Percentiles rank a stretch among this genome's conserved stretches.
These are phyloP conservation scores for Crematogaster levior DNA, from an alignment of 2,888 invertebrate species.

Conservation along the genomic window DNA sequence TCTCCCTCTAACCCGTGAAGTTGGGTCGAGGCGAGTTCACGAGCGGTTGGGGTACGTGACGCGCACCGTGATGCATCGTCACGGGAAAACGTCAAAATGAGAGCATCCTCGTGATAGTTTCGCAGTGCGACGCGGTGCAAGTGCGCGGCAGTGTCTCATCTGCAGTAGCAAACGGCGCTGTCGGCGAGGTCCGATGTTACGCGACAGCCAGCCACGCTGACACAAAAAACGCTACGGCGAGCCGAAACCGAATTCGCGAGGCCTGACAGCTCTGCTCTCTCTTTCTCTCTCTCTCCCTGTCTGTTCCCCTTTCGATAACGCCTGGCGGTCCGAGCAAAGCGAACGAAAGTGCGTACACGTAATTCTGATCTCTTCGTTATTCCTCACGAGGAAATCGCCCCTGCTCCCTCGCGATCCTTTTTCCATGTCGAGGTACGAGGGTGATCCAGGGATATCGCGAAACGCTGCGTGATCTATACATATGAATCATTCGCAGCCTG, in stretches of 20 bases:
- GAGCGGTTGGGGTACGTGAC: conserved; percentile 35
- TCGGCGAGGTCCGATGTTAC: conserved; percentile 34
- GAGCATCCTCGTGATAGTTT: conserved; percentile 68
- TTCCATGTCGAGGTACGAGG: background rate
- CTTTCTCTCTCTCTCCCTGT: too few species aligned
- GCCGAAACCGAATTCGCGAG: conserved; percentile 34
- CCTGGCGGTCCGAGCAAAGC: conserved; percentile 45
- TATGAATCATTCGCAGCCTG: background rate
- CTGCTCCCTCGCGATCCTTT: too few species aligned
- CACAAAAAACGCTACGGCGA: conserved; percentile 41
- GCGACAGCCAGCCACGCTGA: conserved; percentile 53
- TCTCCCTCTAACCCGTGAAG: too few species aligned
- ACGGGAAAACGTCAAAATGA: conserved; percentile 64
- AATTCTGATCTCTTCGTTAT: background rate
- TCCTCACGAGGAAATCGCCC: background rate
- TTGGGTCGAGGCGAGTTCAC: conserved; percentile 51
- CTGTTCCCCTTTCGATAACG: conserved; percentile 49
- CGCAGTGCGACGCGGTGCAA: background rate
- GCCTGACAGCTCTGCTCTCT: conserved; percentile 10
- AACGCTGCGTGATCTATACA: background rate
- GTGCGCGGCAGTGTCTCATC: conserved; percentile 14
- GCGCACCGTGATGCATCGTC: conserved; percentile 57
- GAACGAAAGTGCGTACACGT: conserved; percentile 47
- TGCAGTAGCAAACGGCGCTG: background rate
- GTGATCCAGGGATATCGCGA: background rate